Conservation (phyloP, 2,113 vertebrate species). For the Saccopteryx leptura region DNA sequence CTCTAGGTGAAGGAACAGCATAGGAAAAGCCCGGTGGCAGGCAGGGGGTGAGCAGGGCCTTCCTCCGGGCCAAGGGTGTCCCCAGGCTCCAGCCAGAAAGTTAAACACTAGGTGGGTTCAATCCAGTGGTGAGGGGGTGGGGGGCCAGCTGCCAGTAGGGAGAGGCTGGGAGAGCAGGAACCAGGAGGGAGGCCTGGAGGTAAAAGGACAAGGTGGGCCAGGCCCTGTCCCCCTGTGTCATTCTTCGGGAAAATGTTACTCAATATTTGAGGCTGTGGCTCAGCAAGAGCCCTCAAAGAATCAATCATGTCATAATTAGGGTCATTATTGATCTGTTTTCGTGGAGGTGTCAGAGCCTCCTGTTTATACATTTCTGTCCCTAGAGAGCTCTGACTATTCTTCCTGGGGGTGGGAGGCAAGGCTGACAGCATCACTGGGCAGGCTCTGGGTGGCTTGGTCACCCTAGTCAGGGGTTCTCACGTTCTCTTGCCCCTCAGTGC, state of each 20-base stretch:
- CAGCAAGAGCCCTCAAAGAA: conserved; percentile 23
- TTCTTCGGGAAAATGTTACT: conserved; percentile 3
- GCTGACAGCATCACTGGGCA: not conserved
- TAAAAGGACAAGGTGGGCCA: not conserved
- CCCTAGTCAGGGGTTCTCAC: rapidly evolving
- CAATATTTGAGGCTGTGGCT: not conserved
- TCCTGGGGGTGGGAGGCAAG: not conserved
- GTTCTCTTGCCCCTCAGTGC: not conserved
- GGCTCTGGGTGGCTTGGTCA: not conserved
- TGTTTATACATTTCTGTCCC: conserved; percentile 60
- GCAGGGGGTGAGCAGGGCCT: not conserved
- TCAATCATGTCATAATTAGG: conserved; percentile 57
- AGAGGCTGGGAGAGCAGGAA: not conserved
- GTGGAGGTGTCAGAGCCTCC: not conserved
- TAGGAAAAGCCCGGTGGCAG: not conserved
- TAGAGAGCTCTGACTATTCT: not conserved
- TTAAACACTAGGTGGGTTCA: not conserved
- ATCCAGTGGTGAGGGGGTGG: no score
- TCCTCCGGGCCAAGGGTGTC: not conserved
- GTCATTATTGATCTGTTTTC: conserved; percentile 56
- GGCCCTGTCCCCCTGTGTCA: not conserved
- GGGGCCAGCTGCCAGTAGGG: not conserved
- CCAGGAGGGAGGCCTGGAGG: not conserved
- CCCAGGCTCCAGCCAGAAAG: not conserved
- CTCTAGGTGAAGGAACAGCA: not conserved